phyloP scores from a whole-genome alignment of 2,113 vertebrate genomes.

The Coracopsis vasa region DNA sequence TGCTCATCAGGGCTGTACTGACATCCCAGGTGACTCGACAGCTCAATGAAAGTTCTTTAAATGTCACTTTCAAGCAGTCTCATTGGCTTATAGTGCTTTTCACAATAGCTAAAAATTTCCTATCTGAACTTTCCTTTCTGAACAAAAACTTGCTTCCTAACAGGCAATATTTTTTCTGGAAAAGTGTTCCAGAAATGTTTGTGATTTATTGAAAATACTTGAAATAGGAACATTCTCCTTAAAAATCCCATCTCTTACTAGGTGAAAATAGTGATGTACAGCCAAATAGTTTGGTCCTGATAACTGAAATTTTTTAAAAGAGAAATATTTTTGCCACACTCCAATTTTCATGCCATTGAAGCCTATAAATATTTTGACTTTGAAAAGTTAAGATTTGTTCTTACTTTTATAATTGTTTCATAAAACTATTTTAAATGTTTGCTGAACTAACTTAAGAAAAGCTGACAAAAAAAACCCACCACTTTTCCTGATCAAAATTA shows the following conservation, averaged over 20 bases:
- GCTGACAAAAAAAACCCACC: accelerated
- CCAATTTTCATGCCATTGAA: background rate
- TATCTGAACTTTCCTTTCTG: background rate
- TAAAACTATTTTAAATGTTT: background rate
- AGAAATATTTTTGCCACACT: background rate
- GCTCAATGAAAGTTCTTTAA: background rate
- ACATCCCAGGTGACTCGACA: background rate
- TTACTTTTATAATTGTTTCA: background rate
- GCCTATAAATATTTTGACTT: background rate
- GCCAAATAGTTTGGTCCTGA: background rate
- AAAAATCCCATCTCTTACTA: background rate
- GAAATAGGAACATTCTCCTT: background rate
- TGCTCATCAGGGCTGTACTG: background rate
- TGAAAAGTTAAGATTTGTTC: background rate
- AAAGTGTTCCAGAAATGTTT: background rate
- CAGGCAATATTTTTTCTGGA: background rate
- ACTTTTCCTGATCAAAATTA: background rate
- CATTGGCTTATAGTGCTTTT: background rate
- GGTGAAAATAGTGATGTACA: background rate
- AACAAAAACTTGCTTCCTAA: background rate
- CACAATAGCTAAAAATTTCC: background rate
- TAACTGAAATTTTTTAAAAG: background rate
- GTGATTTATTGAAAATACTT: background rate
- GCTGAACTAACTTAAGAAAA: background rate
- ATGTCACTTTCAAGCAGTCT: background rate